Evolutionary conservation across 2,797 vertebrate species (phyloP).

Genomic region (Schizothorax lantsangensis): DNA sequence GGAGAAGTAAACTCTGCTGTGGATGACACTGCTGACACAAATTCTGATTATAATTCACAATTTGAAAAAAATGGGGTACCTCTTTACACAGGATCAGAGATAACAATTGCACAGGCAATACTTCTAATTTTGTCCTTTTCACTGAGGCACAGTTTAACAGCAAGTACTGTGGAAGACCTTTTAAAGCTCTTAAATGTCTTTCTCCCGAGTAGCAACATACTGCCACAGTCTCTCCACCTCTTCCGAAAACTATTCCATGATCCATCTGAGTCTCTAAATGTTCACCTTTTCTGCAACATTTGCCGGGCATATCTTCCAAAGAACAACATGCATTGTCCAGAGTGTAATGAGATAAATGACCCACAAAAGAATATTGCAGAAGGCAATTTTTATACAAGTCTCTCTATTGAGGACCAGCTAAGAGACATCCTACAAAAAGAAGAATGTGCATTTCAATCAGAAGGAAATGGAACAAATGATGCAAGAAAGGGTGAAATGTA

Average conservation of each 20-base stretch:
- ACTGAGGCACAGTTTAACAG: slow-evolving; percentile 15
- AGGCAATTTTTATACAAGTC: not conserved
- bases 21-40: not conserved
- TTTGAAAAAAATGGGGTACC: not conserved
- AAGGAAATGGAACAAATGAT: not conserved
- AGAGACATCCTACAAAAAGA: not conserved
- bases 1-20: not conserved
- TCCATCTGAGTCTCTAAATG: not conserved
- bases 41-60: not conserved
- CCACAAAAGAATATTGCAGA: not conserved
- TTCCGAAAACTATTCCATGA: not conserved
- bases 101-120: not conserved
- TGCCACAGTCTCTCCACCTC: slow-evolving; percentile 15
- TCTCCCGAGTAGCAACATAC: not conserved
- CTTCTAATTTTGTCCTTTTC: slow-evolving; percentile 12
- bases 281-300: not conserved
- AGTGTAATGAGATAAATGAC: slow-evolving; percentile 1
- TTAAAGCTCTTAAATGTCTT: not conserved
- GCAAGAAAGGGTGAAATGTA: slow-evolving; percentile 7
- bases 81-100: slow-evolving; percentile 18
- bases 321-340: not conserved
- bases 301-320: slow-evolving; percentile 2
- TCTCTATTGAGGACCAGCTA: not conserved
- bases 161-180: not conserved
- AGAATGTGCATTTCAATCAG: not conserved